phyloP scores from a whole-genome alignment of 2,797 vertebrate genomes.

The Taeniopygia guttata region DNA sequence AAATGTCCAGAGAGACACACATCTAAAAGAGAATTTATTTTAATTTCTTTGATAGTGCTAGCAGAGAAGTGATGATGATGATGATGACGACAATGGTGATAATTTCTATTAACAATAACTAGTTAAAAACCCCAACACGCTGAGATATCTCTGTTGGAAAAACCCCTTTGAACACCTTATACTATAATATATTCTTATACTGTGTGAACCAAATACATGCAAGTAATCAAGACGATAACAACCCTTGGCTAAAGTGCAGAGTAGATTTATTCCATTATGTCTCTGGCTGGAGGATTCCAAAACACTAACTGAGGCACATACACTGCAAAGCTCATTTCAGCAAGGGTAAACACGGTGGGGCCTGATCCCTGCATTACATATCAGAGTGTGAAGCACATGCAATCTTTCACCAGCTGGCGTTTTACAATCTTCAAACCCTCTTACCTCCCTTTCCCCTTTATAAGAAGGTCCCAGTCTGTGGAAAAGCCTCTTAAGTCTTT shows the following conservation, averaged over 20 bases:
- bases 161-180: background rate
- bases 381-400: background rate
- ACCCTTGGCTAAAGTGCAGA: background rate
- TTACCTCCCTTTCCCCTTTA: background rate
- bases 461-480: background rate
- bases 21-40: background rate
- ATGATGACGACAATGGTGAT: too few relatives aligned
- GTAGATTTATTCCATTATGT: background rate
- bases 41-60: background rate
- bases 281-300: background rate
- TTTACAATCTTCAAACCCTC: background rate
- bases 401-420: background rate
- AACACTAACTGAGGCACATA: background rate
- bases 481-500: background rate
- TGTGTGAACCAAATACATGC: background rate
- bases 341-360: background rate
- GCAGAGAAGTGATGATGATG: background rate
- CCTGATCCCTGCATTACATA: background rate
- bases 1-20: background rate
- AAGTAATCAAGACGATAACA: background rate
- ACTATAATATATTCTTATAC: background rate
- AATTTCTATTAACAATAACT: background rate
- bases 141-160: background rate
- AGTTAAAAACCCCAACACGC: background rate
- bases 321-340: background rate